These are phyloP conservation scores for Puntigrus tetrazona DNA, from an alignment of 2,113 vertebrate genomes.

Conservation along the genomic window DNA sequence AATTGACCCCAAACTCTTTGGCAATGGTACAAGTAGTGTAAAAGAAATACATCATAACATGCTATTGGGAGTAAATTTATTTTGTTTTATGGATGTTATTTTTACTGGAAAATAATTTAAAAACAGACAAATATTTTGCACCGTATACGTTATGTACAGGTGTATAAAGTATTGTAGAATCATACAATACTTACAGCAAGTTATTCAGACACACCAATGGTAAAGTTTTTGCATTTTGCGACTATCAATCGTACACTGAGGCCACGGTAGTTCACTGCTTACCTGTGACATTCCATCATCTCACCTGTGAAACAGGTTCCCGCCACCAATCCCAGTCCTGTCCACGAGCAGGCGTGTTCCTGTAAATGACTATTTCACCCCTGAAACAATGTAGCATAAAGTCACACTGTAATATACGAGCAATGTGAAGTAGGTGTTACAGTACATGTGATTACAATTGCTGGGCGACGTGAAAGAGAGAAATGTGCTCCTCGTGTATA, in stretches of 20 bases:
- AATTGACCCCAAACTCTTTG: not conserved
- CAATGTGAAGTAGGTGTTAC: slow-evolving; percentile 56
- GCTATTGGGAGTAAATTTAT: not conserved
- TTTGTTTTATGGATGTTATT: not conserved
- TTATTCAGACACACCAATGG: not conserved
- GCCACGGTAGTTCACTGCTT: not conserved
- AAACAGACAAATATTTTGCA: not conserved
- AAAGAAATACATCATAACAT: not conserved
- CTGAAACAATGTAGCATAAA: slow-evolving; percentile 55
- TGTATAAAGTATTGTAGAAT: not conserved
- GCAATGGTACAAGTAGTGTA: not conserved
- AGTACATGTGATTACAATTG: slow-evolving; percentile 43
- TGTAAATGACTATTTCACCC: not conserved
- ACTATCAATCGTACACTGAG: not conserved
- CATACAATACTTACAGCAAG: not conserved
- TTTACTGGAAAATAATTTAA: slow-evolving; percentile 13
- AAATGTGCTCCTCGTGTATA: slow-evolving; percentile 41
- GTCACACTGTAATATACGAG: slow-evolving; percentile 61
- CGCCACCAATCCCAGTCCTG: not conserved
- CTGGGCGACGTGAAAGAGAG: slow-evolving; percentile 59
- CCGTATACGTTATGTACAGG: not conserved
- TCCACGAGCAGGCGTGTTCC: not conserved
- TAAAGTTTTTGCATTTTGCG: not conserved
- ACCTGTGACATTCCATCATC: not conserved
- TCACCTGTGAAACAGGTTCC: not conserved